These are phyloP conservation scores for Luehdorfia chinensis DNA, from an alignment of 1,140 invertebrate species.

Conservation along the genomic window DNA sequence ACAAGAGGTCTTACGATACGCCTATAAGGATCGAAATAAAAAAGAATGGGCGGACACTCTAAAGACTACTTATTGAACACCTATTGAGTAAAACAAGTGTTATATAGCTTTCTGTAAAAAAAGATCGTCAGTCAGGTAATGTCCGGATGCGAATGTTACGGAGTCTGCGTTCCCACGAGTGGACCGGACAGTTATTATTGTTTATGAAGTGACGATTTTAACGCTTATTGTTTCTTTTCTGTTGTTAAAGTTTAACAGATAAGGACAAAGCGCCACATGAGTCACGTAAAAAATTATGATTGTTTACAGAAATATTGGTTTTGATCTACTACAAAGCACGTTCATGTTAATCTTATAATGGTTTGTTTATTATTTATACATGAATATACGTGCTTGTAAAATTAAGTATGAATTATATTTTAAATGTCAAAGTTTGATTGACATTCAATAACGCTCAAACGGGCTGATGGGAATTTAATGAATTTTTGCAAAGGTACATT, in stretches of 20 bases:
- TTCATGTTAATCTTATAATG: too few species aligned
- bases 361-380: too few species aligned
- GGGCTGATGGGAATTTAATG: too few species aligned
- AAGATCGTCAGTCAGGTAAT: constrained; percentile 59
- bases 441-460: too few species aligned
- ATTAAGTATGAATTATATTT: too few species aligned
- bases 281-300: constrained; percentile 14
- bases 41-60: constrained; percentile 32
- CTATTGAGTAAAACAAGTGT: constrained; percentile 58
- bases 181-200: constrained; percentile 48
- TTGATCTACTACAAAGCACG: not conserved
- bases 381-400: too few species aligned
- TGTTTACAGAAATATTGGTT: not conserved
- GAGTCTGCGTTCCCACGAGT: constrained; percentile 55
- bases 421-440: too few species aligned
- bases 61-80: constrained; percentile 42
- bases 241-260: constrained; percentile 27
- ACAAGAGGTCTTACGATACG: too few species aligned
- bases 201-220: constrained; percentile 59
- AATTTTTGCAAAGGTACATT: too few species aligned
- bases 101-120: constrained; percentile 58
- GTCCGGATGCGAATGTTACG: constrained; percentile 62
- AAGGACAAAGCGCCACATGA: constrained; percentile 59
- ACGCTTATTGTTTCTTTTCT: constrained; percentile 48
- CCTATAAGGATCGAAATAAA: too few species aligned